These are phyloP conservation scores for Neoitamus cyanurus DNA, from an alignment of 2,888 invertebrate species.

Conservation along the genomic window DNA sequence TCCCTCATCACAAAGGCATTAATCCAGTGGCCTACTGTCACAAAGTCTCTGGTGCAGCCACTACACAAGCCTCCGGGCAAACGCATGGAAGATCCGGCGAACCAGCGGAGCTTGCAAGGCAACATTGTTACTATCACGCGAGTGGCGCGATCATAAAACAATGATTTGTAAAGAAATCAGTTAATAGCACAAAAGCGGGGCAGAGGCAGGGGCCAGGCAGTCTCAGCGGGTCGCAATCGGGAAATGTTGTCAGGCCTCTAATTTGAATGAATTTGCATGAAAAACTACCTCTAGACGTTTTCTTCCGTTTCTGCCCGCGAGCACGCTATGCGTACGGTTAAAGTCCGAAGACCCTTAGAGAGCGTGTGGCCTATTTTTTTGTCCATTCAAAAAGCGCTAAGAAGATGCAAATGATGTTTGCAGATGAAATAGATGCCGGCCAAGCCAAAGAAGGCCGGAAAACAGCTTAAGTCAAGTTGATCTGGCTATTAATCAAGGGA, in stretches of 20 bases:
- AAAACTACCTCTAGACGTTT: neutral
- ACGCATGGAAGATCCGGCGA: neutral
- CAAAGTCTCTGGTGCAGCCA: neutral
- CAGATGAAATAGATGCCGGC: neutral
- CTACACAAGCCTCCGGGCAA: neutral
- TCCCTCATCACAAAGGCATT: neutral
- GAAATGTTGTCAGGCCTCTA: neutral
- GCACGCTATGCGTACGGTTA: neutral
- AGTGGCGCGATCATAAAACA: neutral
- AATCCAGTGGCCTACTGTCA: slow-evolving; percentile 1
- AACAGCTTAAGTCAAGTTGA: neutral
- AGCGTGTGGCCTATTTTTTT: slow-evolving; percentile 14
- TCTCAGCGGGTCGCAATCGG: slow-evolving; percentile 18
- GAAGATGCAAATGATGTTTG: slow-evolving; percentile 24
- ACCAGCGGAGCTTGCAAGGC: neutral
- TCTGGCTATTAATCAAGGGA: neutral
- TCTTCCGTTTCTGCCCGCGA: neutral
- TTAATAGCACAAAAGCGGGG: neutral
- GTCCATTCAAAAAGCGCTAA: neutral
- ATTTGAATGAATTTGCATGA: slow-evolving; percentile 38
- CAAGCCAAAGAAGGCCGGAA: neutral
- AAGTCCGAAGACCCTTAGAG: slow-evolving; percentile 9
- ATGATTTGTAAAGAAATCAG: slow-evolving; percentile 10
- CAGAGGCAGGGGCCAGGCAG: neutral
- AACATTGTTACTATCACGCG: neutral